These are phyloP conservation scores for Caenorhabditis wallacei DNA, from an alignment of 2,888 invertebrate species.

Conservation along the genomic window DNA sequence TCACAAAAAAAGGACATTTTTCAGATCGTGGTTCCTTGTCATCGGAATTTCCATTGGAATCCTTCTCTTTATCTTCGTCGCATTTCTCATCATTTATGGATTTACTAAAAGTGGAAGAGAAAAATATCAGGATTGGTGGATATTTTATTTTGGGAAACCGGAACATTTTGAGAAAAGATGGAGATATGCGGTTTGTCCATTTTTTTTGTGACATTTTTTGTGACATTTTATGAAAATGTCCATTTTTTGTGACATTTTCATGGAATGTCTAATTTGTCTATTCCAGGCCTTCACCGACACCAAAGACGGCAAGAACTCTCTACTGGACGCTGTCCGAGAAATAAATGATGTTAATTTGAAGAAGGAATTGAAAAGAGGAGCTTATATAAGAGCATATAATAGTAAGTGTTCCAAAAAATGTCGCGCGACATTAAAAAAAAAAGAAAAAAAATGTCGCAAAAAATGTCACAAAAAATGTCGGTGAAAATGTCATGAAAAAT, in stretches of 20 bases:
- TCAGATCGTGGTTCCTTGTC: neutral
- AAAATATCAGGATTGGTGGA: neutral
- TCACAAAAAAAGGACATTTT: no score
- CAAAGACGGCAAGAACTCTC: conserved; percentile 1
- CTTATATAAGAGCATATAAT: conserved; percentile 21
- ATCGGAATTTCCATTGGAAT: neutral
- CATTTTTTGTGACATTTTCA: no score
- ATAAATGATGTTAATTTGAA: neutral
- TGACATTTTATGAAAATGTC: neutral
- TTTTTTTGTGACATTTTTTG: neutral
- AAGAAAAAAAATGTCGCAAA: no score
- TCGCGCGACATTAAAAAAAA: no score
- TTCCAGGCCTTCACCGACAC: conserved; percentile 19
- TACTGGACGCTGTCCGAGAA: conserved; percentile 16
- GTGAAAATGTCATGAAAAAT: no score
- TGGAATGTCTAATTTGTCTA: no score
- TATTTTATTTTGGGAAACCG: conserved; percentile 20
- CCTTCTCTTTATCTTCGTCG: neutral
- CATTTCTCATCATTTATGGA: neutral
- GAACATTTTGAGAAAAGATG: conserved; percentile 3
- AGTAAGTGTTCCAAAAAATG: conserved; percentile 10
- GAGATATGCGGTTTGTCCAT: conserved; percentile 16
- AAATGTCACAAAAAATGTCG: no score
- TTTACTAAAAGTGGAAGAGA: conserved; percentile 6
- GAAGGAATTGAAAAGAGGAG: conserved; percentile 1